phyloP scores from a whole-genome alignment of 2,797 vertebrate genomes.

The Enteromius unitaeniatus region DNA sequence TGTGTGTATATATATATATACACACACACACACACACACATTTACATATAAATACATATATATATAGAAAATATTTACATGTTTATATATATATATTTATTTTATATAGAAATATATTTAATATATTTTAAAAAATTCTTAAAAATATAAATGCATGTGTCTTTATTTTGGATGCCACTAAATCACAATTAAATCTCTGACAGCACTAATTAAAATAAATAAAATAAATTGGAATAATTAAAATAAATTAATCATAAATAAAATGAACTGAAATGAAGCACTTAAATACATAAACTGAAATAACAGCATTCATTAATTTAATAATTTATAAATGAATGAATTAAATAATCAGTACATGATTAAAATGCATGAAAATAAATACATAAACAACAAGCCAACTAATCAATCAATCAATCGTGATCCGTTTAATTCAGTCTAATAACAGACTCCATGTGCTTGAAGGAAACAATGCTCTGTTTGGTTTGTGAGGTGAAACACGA shows the following conservation, averaged over 20 bases:
- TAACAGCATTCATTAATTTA: not conserved
- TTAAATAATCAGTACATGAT: too few species aligned
- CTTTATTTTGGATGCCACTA: too few species aligned
- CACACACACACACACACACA: too few species aligned
- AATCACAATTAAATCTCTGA: too few species aligned
- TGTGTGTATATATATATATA: too few species aligned
- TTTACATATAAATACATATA: too few species aligned
- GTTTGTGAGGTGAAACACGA: not conserved
- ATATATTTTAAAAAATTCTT: too few species aligned
- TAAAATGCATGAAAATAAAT: not conserved
- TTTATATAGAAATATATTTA: too few species aligned
- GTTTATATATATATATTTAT: too few species aligned
- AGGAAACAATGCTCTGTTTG: accelerated
- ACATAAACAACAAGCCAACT: not conserved
- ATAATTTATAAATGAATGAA: not conserved
- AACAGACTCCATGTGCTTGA: not conserved
- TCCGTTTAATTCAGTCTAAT: not conserved
- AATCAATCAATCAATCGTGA: not conserved
- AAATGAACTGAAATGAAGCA: not conserved
- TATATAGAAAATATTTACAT: too few species aligned
- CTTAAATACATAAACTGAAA: not conserved
- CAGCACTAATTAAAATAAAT: not conserved
- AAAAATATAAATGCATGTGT: too few species aligned
- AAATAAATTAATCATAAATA: not conserved
- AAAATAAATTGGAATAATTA: not conserved